Evolutionary conservation across 1,140 invertebrate genomes (phyloP).

Genomic region (Mercenaria mercenaria): DNA sequence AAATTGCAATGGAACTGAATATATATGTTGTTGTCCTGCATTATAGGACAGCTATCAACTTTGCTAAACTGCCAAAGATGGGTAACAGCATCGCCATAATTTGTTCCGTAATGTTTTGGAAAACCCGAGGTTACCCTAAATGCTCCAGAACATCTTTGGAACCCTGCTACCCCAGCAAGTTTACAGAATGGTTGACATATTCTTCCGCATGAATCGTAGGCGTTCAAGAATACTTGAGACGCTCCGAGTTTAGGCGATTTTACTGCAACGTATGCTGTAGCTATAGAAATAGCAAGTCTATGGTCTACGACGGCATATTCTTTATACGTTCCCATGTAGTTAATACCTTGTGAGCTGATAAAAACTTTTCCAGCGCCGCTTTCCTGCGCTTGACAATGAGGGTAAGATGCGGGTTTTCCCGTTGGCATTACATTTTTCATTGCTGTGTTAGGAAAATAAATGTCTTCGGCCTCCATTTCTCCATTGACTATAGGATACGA

Average conservation of each 20-base stretch:
- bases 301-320: conserved; percentile 81
- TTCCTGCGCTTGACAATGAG: conserved; percentile 33
- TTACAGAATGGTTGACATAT: conserved; percentile 79
- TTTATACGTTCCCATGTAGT: conserved; percentile 81
- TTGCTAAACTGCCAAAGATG: conserved; percentile 77
- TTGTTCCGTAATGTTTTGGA: conserved; percentile 73
- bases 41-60: conserved; percentile 69
- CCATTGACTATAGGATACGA: conserved; percentile 79
- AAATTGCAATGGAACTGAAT: conserved; percentile 75
- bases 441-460: conserved; percentile 69
- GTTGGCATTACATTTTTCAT: conserved; percentile 37
- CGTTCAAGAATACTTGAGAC: conserved; percentile 73
- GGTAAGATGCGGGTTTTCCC: conserved; percentile 49
- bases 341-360: conserved; percentile 77
- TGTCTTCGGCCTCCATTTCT: conserved; percentile 67
- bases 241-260: conserved; percentile 68
- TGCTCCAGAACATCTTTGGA: conserved; percentile 75
- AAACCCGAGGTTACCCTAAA: conserved; percentile 70
- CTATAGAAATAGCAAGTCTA: conserved; percentile 77
- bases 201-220: conserved; percentile 80
- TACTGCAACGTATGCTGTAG: conserved; percentile 79
- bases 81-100: conserved; percentile 75
- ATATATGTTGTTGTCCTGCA: conserved; percentile 68
- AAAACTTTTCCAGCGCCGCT: conserved; percentile 77
- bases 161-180: conserved; percentile 64